phyloP scores from a whole-genome alignment of 2,888 invertebrate genomes.

The Drosophila subsilvestris region DNA sequence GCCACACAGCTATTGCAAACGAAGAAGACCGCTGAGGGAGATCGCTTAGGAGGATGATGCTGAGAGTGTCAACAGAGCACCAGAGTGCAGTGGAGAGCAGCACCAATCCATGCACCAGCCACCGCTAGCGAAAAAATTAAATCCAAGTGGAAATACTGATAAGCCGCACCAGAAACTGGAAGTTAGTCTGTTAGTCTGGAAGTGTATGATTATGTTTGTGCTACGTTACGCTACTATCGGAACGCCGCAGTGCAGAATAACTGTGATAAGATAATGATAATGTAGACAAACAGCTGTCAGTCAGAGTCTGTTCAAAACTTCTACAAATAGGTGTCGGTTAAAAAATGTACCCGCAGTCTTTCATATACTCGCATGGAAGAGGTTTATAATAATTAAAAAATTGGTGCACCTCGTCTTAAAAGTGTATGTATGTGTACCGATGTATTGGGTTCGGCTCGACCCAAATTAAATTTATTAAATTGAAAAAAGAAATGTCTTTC shows the following conservation, averaged over 20 bases:
- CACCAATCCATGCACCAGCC: too few species aligned
- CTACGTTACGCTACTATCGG: conserved; percentile 50
- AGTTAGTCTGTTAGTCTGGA: background rate
- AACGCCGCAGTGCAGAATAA: conserved; percentile 70
- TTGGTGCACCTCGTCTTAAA: too few species aligned
- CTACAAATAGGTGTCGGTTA: conserved; percentile 24
- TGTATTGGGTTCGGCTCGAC: too few species aligned
- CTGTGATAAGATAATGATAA: conserved; percentile 53
- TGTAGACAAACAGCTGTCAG: conserved; percentile 48
- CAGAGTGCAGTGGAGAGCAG: too few species aligned
- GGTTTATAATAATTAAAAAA: background rate
- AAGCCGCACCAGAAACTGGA: conserved; percentile 13
- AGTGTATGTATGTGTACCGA: too few species aligned
- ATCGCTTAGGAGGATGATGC: conserved; percentile 17
- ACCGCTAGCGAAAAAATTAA: conserved; percentile 1
- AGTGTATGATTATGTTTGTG: conserved; percentile 12
- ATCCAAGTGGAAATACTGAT: background rate
- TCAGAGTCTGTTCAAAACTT: conserved; percentile 5
- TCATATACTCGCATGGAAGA: background rate
- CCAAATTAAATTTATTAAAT: too few species aligned
- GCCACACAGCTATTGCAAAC: conserved; percentile 11
- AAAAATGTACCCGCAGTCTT: conserved; percentile 12
- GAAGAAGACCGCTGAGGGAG: conserved; percentile 39
- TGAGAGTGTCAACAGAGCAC: background rate
- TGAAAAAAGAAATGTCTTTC: too few species aligned